Base-by-base conservation (phyloP, 1,140 invertebrate species). In the Nixonia krombeini region DNA sequence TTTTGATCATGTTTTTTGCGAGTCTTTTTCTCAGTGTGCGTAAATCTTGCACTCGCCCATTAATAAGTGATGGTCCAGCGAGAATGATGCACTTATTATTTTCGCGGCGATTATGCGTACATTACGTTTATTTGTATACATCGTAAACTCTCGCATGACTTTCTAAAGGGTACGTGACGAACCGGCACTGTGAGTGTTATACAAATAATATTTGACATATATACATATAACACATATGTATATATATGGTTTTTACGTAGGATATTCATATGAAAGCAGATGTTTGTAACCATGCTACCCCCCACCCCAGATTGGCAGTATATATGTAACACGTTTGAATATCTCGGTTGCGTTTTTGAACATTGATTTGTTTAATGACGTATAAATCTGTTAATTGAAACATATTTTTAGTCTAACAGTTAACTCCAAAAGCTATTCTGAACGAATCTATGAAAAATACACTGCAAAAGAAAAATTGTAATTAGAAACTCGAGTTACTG, bases 261-360 rank as follows among this genome's bases (percentile, higher is more conserved):
- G n/a, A 47, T 52, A 9, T 49, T 70, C 61, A 77, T 62, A 51
- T 70, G 71, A 69, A 66, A 61, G 44, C 33, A 31, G 41, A 62
- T 68, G 45, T 56, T 68, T 57, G 51, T 35, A 58, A 56, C 31
- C 42, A 73, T 65, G 67, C 71, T 56, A 56, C 50, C 45, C 64
- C 56, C 46, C 45, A 33, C 49, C 64, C 64, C 41, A 40, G 68
- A 78, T 76, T 80, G 76, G 80, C 78, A 81, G 80, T 82, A 82
- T 81, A 57, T 79, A 80, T 80, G 59, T 78, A 70, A 76, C 29
- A 57, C 69, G 42, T 76, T 62, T 72, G 56, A 67, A 51, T 63
- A 69, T 73, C 59, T 67, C 64, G 66, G 29, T 57, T 70, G 50
- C 44, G 59, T 29, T 53, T 59, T 18, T 31, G 12, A 33, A 56